phyloP scores from a whole-genome alignment of 2,888 invertebrate species.

The Julus scanicus region DNA sequence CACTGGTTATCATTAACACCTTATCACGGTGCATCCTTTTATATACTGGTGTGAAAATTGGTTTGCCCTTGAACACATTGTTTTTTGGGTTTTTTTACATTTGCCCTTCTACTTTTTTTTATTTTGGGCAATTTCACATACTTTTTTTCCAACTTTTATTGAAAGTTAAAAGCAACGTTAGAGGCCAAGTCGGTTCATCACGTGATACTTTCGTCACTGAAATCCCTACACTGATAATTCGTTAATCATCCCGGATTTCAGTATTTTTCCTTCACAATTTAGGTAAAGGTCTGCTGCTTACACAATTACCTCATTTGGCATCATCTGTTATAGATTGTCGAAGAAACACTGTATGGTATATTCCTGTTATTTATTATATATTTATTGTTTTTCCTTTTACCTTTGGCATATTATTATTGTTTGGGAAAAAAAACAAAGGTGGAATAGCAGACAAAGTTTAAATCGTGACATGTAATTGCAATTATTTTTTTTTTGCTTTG shows the following conservation, averaged over 20 bases:
- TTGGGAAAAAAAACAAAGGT: background rate
- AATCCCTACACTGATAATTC: background rate
- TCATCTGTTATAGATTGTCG: background rate
- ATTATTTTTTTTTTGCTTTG: background rate
- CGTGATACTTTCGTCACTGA: conserved; percentile 13
- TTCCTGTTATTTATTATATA: conserved; percentile 18
- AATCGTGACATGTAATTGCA: conserved; percentile 15
- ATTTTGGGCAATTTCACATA: background rate
- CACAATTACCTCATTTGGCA: conserved; percentile 1
- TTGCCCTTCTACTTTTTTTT: background rate
- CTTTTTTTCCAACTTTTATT: background rate
- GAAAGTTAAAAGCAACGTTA: conserved; percentile 3
- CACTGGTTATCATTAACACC: background rate
- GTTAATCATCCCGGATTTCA: conserved; percentile 12
- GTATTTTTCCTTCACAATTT: background rate
- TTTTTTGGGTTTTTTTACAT: background rate
- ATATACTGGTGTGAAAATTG: background rate
- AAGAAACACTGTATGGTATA: background rate
- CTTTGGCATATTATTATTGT: background rate
- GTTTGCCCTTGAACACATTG: conserved; percentile 4
- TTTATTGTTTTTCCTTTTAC: conserved; percentile 6
- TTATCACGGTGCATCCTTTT: background rate
- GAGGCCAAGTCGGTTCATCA: background rate
- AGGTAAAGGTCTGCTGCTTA: background rate
- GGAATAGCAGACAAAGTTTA: background rate